phyloP scores from a whole-genome alignment of 2,888 invertebrate species.

The Stenodema calcarata region DNA sequence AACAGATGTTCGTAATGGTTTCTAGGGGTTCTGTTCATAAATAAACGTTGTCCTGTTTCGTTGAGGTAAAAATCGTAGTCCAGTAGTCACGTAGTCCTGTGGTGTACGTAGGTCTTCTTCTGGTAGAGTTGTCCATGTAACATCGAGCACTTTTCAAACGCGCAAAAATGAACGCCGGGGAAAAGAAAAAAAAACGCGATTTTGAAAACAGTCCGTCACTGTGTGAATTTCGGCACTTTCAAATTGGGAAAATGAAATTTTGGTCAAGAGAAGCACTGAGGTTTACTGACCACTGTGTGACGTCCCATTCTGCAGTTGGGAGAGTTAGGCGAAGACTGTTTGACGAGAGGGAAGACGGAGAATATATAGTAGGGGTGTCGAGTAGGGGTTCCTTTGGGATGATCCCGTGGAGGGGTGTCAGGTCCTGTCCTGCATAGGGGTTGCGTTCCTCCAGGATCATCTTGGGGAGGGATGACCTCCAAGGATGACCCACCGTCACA shows the following conservation, averaged over 20 bases:
- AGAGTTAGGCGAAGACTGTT: constrained; percentile 40
- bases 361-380: background rate
- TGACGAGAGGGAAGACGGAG: background rate
- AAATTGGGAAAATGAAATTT: background rate
- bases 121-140: background rate
- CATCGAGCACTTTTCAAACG: background rate
- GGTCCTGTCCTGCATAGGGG: background rate
- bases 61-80: constrained; percentile 34
- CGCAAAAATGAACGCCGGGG: background rate
- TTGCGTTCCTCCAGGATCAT: background rate
- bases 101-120: constrained; percentile 22
- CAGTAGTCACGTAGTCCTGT: constrained; percentile 18
- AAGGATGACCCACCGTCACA: background rate
- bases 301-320: constrained; percentile 43
- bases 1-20: background rate
- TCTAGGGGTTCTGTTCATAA: background rate
- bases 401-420: background rate
- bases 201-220: constrained; percentile 28
- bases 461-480: background rate
- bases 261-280: background rate
- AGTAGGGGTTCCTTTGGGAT: background rate
- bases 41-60: constrained; percentile 21
- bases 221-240: constrained; percentile 17
- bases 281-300: constrained; percentile 46
- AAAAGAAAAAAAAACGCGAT: background rate